phyloP scores from a whole-genome alignment of 2,888 invertebrate genomes.

The Willowsia nigromaculata region DNA sequence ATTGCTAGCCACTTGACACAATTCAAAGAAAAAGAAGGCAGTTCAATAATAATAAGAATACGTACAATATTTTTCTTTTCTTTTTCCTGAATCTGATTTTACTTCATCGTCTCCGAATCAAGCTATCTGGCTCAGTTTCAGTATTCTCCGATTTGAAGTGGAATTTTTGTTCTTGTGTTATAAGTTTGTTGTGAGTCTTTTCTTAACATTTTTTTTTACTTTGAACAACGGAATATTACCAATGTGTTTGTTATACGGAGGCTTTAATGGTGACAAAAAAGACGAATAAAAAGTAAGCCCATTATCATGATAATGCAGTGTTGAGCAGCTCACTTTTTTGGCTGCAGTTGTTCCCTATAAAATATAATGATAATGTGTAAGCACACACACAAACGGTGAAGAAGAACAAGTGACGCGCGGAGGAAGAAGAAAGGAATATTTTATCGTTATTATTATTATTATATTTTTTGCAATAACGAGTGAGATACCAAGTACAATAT shows the following conservation, averaged over 20 bases:
- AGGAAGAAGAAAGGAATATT: slow-evolving; percentile 24
- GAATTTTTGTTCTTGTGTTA: slow-evolving; percentile 36
- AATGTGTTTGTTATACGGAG: background rate
- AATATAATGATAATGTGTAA: slow-evolving; percentile 24
- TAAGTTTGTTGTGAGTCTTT: slow-evolving; percentile 2
- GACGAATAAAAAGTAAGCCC: slow-evolving; percentile 42
- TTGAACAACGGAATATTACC: slow-evolving; percentile 35
- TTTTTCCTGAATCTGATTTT: slow-evolving; percentile 15
- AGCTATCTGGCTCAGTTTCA: slow-evolving; percentile 53
- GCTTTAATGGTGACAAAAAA: slow-evolving; percentile 42
- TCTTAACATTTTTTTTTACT: background rate
- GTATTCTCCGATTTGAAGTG: slow-evolving; percentile 38
- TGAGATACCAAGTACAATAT: slow-evolving; percentile 2
- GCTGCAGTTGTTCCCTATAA: slow-evolving; percentile 45
- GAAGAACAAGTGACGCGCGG: slow-evolving; percentile 28
- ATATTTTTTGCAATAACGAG: background rate
- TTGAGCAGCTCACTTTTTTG: slow-evolving; percentile 50
- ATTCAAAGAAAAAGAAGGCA: slow-evolving; percentile 49
- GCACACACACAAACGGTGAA: background rate
- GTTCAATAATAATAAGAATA: slow-evolving; percentile 16
- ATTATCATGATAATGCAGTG: slow-evolving; percentile 39
- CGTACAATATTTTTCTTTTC: background rate
- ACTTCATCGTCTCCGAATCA: background rate
- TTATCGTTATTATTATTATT: slow-evolving; percentile 3
- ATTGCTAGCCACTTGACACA: slow-evolving; percentile 63